Evolutionary conservation across 2,113 vertebrate species (phyloP), one percentile per base, ranked within the genome.

Genomic region (Azemiops feae): DNA sequence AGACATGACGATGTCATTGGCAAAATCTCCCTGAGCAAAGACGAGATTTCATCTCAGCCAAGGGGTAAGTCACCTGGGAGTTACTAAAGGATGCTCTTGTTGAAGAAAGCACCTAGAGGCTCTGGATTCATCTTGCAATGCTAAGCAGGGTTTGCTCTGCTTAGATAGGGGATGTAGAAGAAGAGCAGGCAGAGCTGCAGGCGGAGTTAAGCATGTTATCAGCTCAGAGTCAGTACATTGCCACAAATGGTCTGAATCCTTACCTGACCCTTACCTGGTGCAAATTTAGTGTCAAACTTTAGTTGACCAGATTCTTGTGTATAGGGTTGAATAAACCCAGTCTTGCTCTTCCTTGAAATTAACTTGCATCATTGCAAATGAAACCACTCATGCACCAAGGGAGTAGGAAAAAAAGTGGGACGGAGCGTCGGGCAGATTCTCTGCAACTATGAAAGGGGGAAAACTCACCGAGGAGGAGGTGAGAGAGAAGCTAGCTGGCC

Each of bases 1-100:
- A 99, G 99, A 93, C 98, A 99, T 0, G 99, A 99, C 0, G 98
- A 99, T 25, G 87, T 98, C 89, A 99, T 99, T 7, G 98, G 98
- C 94, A 99, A 99, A 96, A 98, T 99, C 93, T 98, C 96, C 0
- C 98, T 99, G 92, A 98, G 96, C 95, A 98, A 95, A 97, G 98
- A 98, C 34, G 96, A 96, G 39, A 98, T 99, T 53, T 96, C 34
- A 0, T 97, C 98, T 0, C 97, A 98, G 95, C 96, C 97, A 0
- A 97, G 98, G 98, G 99, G 99, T 99, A 98, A 92, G 96, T 3
- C 30, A 5, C 87, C 50, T 30, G 14, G 25, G 18, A 3, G 47
- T 10, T 22, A 0, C 11, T 55, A 3, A 47, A 9, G 81, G 81
- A 5, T 3, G 81, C 22, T 85, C 18, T 22, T 3, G 18, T 85